These are phyloP conservation scores for Callocephalon fimbriatum DNA, from an alignment of 2,113 vertebrate species.

Conservation along the genomic window DNA sequence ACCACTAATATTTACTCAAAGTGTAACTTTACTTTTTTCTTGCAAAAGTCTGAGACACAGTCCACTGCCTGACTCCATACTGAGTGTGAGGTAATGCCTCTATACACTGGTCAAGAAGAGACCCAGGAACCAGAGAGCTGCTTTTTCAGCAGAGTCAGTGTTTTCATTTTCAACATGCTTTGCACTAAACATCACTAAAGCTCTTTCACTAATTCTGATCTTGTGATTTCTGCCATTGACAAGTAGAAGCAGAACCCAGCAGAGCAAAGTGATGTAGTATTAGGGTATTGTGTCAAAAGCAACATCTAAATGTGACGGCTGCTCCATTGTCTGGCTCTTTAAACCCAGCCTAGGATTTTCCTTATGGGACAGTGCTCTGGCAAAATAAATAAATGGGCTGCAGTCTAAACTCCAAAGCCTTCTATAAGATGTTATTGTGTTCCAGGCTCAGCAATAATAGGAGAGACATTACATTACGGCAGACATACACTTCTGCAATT, in stretches of 20 bases:
- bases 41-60: neutral
- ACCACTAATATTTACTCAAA: neutral
- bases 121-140: conserved; percentile 7
- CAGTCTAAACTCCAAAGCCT: conserved; percentile 63
- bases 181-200: conserved; percentile 32
- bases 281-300: conserved; percentile 66
- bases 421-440: conserved; percentile 54
- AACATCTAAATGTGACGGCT: conserved; percentile 60
- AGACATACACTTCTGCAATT: conserved; percentile 24
- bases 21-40: neutral
- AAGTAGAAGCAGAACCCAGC: conserved; percentile 37
- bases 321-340: conserved; percentile 48
- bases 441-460: conserved; percentile 36
- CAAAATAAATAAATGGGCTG: conserved; percentile 64
- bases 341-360: conserved; percentile 52
- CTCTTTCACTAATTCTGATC: conserved; percentile 35
- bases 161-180: conserved; percentile 61
- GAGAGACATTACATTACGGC: neutral
- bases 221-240: conserved; percentile 63
- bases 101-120: conserved; percentile 4
- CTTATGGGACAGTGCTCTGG: conserved; percentile 55
- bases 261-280: conserved; percentile 54
- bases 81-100: conserved; percentile 1
- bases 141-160: conserved; percentile 44
- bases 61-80: neutral